Evolutionary conservation across 2,797 vertebrate species (phyloP), one percentile per base, ranked within the genome.

Genomic region (Xenops minutus): DNA sequence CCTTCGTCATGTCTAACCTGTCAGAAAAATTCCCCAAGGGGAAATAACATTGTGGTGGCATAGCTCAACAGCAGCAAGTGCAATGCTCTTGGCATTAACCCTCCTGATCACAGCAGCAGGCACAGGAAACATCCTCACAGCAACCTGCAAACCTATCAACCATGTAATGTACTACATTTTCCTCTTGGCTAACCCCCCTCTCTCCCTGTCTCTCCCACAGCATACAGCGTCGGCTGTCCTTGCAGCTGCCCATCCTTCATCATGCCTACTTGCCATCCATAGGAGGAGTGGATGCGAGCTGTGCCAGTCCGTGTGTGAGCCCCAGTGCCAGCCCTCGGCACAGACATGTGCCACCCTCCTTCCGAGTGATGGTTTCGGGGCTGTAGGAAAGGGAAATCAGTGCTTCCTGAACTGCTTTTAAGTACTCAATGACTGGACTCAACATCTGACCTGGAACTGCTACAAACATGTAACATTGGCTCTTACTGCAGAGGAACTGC

Each of bases 291-390:
- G 99, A 99, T 17, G 99, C 99, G 94, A 99, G 99, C 98, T 99
- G 99, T 93, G 99, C 98, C 97, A 99, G 99, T 89, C 99, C 99
- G 6, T 99, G 98, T 2, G 99, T 98, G 85, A 99, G 99, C 98
- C 99, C 99, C 88, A 98, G 98, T 56, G 99, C 99, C 98, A 99
- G 99, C 55, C 99, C 99, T 64, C 98, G 98, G 97, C 99, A 99
- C 98, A 99, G 99, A 99, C 99, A 99, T 49, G 99, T 99, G 98
- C 99, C 99, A 4, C 99, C 99, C 59, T 99, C 99, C 96, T 99
- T 99, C 98, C 99, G 99, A 98, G 99, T 99, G 76, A 99, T 99
- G 99, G 99, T 99, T 97, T 99, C 99, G 32, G 99, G 99, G 98
- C 99, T 99, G 99, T 99, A 98, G 99, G 98, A 95, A 93, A 48